Evolutionary conservation across 2,888 invertebrate species (phyloP), one percentile per base, ranked within the genome.

Genomic region (Nomada ruficornis): DNA sequence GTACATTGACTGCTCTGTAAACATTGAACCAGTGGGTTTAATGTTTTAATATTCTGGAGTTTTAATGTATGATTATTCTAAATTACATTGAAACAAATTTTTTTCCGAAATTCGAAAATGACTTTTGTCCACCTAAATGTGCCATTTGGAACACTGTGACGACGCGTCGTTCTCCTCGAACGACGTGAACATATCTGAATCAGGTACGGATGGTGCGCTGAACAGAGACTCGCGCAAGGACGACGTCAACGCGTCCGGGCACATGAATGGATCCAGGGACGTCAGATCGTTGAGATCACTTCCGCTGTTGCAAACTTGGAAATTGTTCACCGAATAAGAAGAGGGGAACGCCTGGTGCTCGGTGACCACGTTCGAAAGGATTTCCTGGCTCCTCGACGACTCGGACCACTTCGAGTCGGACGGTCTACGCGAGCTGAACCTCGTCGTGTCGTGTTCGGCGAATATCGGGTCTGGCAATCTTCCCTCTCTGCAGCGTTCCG

Each of bases 331-430:
- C 60, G 93, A 93, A 59, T 91, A 92, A 0, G 93, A 93, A 3
- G 91, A 92, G 0, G 93, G 93, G 13, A 93, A 91, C 18, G 85
- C 81, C 23, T 89, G 89, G 44, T 91, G 90, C 20, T 91, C 91
- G 2, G 85, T 84, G 0, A 91, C 85, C 0, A 91, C 86, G 62
- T 82, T 92, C 0, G 93, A 90, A 2, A 93, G 83, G 7, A 93
- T 65, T 73, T 93, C 93, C 42, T 93, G 93, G 55, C 93, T 93
- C 44, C 93, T 88, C 0, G 93, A 93, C 0, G 93, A 92, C 63
- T 93, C 93, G 13, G 93, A 93, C 93, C 93, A 93, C 15, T 90
- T 90, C 0, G 93, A 92, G 59, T 93, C 93, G 0, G 93, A 93
- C 2, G 93, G 92, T 54, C 93, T 86, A 42, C 93, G 84, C 0